Percentiles rank a stretch among this genome's conserved stretches.
These are phyloP conservation scores for Pimephales promelas DNA, from an alignment of 2,113 vertebrate species.

Conservation along the genomic window DNA sequence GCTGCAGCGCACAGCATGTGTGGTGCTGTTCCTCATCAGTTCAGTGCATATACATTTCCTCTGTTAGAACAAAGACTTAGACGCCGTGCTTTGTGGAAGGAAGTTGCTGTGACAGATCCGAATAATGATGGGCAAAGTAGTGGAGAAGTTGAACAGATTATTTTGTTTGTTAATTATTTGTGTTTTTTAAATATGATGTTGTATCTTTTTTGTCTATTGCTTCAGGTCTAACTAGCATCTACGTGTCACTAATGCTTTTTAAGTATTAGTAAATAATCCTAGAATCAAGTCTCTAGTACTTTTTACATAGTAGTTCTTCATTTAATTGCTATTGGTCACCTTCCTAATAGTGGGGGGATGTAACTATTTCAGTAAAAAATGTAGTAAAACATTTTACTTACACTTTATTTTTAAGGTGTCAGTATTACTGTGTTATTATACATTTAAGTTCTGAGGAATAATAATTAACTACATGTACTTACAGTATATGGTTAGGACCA, in stretches of 20 bases:
- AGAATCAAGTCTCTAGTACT: not conserved
- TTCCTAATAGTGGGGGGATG: not conserved
- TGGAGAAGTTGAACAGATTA: not conserved
- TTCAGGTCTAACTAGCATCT: not conserved
- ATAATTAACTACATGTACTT: too few species aligned
- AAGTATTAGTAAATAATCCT: not conserved
- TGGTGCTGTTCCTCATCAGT: constrained; percentile 1
- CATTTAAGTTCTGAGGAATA: too few species aligned
- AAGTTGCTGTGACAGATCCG: constrained; percentile 8
- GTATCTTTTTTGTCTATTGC: not conserved
- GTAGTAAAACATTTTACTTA: too few species aligned
- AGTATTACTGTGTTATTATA: too few species aligned
- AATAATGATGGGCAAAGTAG: not conserved
- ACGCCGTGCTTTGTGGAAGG: constrained; percentile 2
- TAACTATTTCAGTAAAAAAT: not conserved
- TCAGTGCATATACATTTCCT: not conserved
- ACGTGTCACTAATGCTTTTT: not conserved
- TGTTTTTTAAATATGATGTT: not conserved
- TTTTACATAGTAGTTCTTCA: not conserved
- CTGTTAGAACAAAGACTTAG: constrained; percentile 31
- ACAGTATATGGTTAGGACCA: too few species aligned
- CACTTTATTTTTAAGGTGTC: too few species aligned
- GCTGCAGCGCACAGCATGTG: not conserved
- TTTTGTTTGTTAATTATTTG: not conserved
- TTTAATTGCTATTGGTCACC: not conserved